Evolutionary conservation across 2,113 vertebrate genomes (phyloP), one percentile per base, ranked within the genome.

Genomic region (Aldabrachelys gigantea): DNA sequence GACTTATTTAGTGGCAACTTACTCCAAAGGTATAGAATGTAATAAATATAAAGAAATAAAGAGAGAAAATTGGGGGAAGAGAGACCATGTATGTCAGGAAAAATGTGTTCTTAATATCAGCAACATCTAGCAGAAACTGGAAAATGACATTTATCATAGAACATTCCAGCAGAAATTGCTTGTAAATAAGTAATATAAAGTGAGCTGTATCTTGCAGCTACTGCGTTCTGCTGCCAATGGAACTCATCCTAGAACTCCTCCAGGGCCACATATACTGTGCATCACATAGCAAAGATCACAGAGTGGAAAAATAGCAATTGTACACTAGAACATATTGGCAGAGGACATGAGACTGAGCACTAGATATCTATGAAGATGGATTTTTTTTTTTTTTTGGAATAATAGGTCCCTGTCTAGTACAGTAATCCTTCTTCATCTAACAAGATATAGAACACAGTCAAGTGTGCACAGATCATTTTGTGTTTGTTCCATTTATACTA

Each of bases 361-460:
- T 88, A 87, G 59, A 92, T 89, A 94, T 80, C 69, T 94, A 90
- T 65, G 85, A 93, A 97, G 89, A 95, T 91, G 82, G 85, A 92
- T 95, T 95, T 97, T 50, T 50, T 49, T 49, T 49, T 49, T 49
- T 50, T 49, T 96, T 93, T 10, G 31, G 16, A 78, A 89, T 87
- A 92, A 76, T 27, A 25, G 90, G 75, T 89, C 76, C 54, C 91
- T 93, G 29, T 83, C 88, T 72, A 89, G 57, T 44, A 54, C 11
- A 88, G 69, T 86, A 84, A 93, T 95, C 94, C 31, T 50, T 95
- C 94, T 96, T 96, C 82, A 95, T 91, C 90, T 95, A 91, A 12
- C 93, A 95, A 96, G 49, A 69, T 89, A 54, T 0, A 93, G 53
- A 92, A 91, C 59, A 59, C 53, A 91, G 54, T 95, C 82, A 88